These are phyloP conservation scores for Cottus gobio DNA, from an alignment of 2,113 vertebrate species.

Conservation along the genomic window DNA sequence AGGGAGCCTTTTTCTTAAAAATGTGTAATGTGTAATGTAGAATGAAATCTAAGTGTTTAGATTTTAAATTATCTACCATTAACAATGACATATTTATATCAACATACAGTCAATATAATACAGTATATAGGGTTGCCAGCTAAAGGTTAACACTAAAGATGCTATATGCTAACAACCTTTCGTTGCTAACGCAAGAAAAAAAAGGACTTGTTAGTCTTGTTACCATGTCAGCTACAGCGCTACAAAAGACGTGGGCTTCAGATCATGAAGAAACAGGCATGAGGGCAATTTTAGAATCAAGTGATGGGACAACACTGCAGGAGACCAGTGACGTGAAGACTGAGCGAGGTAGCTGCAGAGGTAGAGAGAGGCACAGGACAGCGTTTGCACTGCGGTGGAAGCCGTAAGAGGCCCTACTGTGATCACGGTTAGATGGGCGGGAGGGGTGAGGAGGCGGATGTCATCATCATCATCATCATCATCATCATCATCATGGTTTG, in stretches of 20 bases:
- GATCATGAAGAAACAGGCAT: slow-evolving; percentile 40
- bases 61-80: neutral
- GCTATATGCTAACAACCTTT: neutral
- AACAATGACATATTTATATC: neutral
- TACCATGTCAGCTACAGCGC: neutral
- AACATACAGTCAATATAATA: neutral
- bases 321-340: slow-evolving; percentile 63
- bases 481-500: slow-evolving; percentile 70
- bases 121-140: neutral
- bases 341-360: slow-evolving; percentile 48
- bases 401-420: slow-evolving; percentile 77
- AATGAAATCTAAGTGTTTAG: neutral
- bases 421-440: slow-evolving; percentile 78
- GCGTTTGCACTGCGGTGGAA: slow-evolving; percentile 75
- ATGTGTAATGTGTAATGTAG: neutral
- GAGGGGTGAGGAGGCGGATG: slow-evolving; percentile 69
- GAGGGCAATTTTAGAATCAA: slow-evolving; percentile 75
- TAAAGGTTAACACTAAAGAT: neutral
- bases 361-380: slow-evolving; percentile 71
- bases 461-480: slow-evolving; percentile 73
- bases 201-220: neutral
- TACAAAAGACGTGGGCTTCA: neutral
- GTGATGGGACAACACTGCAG: slow-evolving; percentile 67
- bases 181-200: neutral
- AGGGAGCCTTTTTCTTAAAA: slow-evolving; percentile 11